Base-by-base conservation (phyloP, 2,113 vertebrate genomes). In the Silurus glanis region DNA sequence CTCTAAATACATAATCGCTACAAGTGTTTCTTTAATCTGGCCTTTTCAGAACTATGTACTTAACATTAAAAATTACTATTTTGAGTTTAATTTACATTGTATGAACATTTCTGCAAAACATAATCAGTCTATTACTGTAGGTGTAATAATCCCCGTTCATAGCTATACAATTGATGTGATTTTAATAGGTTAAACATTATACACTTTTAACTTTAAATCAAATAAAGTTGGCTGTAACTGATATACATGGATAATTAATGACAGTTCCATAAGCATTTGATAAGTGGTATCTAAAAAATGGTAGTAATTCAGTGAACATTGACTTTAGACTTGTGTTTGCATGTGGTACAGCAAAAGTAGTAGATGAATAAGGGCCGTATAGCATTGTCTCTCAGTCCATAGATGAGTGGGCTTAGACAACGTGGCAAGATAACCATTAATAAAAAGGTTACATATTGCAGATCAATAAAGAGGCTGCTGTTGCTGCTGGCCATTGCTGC, bases 311-410 rank as follows among this genome's bases (percentile, higher is more conserved):
- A 87, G 9, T 78, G 78, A 80, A 82, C 71, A 59, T 23, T 83
- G 25, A 84, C 83, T 25, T 28, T 21, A 28, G 88, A 58, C 14
- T 51, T 89, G 14, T 58, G 25, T 82, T 83, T 89, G 5, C 72
- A 9, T 51, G 19, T 74, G 71, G 55, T 19, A 69, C 59, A 89
- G 5, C 14, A 45, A 12, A 89, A 74, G 69, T 88, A 87, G 5
- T 80, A 45, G 14, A 75, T 51, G 21, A 90, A 89, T 23, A 89
- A 51, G 5, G 83, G 75, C 1, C 76, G 9, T 3, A 91, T 4
- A 9, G 71, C 47, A 9, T 86, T 80, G 4, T 90, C 89, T 53
- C 91, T 91, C 58, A 90, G 76, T 19, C 88, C 90, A 12, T 91
- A 91, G 25, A 90, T 89, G 1, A 90, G 76, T 23, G 88, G 87